Percentiles rank a stretch among this genome's conserved stretches.
Evolutionary conservation across 2,113 vertebrate species (phyloP).

Genomic region (Upupa epops): DNA sequence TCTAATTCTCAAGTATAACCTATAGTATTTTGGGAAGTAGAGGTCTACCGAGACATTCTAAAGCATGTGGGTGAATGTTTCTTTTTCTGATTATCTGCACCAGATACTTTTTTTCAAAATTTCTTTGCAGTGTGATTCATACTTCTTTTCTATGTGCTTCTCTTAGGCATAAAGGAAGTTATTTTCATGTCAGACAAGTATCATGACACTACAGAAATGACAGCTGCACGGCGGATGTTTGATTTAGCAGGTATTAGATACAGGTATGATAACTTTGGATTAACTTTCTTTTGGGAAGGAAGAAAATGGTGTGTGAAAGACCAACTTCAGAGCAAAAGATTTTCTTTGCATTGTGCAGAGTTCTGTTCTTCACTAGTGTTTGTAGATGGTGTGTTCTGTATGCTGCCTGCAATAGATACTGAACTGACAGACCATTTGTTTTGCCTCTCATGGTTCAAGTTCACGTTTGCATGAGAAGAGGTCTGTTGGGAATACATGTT

Average conservation of each 20-base stretch:
- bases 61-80: not conserved
- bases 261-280: conserved; percentile 75
- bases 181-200: conserved; percentile 96
- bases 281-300: not conserved
- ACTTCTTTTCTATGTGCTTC: not conserved
- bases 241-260: conserved; percentile 81
- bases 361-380: not conserved
- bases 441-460: not conserved
- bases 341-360: not conserved
- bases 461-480: not conserved
- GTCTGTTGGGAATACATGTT: not conserved
- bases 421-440: not conserved
- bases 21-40: not conserved
- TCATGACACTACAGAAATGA: conserved; percentile 83
- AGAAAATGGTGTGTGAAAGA: not conserved
- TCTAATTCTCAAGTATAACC: not conserved
- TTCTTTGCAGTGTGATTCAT: not conserved
- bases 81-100: not conserved
- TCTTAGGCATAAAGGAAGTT: conserved; percentile 90
- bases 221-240: conserved; percentile 86
- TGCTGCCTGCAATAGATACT: not conserved
- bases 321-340: not conserved
- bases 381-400: not conserved
- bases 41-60: not conserved
- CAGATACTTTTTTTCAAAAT: not conserved